Conservation (phyloP, 2,113 vertebrate species). For the Alaudala cheleensis region DNA sequence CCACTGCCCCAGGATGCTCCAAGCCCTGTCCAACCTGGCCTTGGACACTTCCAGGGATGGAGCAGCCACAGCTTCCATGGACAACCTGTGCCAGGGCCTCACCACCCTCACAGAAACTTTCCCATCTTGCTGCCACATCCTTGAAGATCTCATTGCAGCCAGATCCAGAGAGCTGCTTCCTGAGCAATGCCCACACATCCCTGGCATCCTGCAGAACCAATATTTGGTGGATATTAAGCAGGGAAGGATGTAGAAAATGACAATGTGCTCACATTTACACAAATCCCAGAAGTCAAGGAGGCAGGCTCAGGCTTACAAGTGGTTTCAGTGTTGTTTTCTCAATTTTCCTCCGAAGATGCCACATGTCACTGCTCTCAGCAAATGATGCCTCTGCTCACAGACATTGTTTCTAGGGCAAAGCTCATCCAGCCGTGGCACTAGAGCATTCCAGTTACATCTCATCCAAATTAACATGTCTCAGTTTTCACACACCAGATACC, state of each 20-base stretch:
- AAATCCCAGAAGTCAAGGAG: neutral
- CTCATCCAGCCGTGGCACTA: neutral
- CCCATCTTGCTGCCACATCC: neutral
- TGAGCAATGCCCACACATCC: neutral
- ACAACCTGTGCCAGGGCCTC: neutral
- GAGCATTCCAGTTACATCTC: neutral
- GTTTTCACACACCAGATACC: neutral
- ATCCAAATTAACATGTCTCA: neutral
- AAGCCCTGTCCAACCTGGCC: rapidly evolving
- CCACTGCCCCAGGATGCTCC: neutral
- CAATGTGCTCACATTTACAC: rapidly evolving
- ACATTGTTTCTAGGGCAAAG: neutral
- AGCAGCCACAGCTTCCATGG: neutral
- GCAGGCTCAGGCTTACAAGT: neutral
- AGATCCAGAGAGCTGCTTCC: neutral
- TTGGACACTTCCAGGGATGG: neutral
- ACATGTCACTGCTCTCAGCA: neutral
- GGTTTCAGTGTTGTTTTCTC: neutral
- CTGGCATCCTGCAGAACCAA: neutral
- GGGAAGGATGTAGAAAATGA: neutral
- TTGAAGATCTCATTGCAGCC: neutral
- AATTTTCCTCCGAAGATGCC: neutral
- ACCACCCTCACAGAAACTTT: neutral
- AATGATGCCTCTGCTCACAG: neutral
- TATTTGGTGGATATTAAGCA: neutral